Conservation (phyloP, 2,113 vertebrate genomes). For the Dolichallabes microphthalmus region DNA sequence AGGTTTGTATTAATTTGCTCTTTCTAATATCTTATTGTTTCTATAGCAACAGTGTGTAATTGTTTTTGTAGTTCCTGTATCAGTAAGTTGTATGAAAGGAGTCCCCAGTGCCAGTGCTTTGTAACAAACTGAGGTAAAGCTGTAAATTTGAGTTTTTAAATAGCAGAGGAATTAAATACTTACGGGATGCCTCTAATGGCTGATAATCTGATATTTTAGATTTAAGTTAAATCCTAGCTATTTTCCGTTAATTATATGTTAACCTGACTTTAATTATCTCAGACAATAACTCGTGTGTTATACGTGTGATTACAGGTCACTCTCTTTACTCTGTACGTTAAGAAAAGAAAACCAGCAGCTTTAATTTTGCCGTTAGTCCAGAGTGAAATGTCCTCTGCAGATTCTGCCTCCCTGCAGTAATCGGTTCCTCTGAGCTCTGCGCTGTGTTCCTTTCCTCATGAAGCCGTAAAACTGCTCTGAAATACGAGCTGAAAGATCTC, state of each 20-base stretch:
- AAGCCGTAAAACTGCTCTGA: constrained; percentile 39
- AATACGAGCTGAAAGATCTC: constrained; percentile 35
- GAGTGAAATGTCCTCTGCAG: not conserved
- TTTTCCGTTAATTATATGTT: not conserved
- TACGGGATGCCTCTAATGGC: no score
- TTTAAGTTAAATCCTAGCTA: not conserved
- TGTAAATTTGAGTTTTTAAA: no score
- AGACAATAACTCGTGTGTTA: not conserved
- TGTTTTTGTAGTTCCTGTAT: not conserved
- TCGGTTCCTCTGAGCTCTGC: constrained; percentile 11
- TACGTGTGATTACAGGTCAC: not conserved
- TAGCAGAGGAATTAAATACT: no score
- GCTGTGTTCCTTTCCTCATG: constrained; percentile 1
- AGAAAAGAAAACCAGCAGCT: not conserved
- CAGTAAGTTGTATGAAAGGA: not conserved
- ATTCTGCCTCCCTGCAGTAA: not conserved
- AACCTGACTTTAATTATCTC: not conserved
- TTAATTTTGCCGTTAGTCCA: not conserved
- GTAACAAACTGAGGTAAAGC: not conserved
- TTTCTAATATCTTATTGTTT: not conserved
- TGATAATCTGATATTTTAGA: not conserved
- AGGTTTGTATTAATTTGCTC: not conserved
- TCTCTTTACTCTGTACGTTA: not conserved
- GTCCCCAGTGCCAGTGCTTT: not conserved
- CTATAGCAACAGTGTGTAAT: not conserved